Conservation (phyloP, 2,888 invertebrate species). For the Nezara viridula region DNA sequence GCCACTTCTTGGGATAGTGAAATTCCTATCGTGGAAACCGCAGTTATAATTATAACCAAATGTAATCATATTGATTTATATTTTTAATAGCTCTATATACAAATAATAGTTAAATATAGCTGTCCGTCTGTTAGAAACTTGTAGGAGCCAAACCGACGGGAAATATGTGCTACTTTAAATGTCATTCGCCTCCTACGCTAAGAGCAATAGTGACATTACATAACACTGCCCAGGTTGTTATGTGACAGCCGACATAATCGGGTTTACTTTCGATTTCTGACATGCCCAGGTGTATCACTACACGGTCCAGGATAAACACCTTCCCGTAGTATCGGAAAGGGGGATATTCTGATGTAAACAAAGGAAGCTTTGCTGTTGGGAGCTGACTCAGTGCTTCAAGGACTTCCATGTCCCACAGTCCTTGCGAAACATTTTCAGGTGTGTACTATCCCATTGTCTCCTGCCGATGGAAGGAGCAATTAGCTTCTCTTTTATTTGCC, state of each 20-base stretch:
- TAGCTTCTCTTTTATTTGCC: not conserved
- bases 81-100: not conserved
- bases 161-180: not conserved
- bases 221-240: not conserved
- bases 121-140: not conserved
- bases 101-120: not conserved
- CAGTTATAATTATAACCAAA: too few relatives aligned
- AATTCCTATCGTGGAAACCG: too few relatives aligned
- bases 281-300: not conserved
- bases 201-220: not conserved
- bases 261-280: slow-evolving; percentile 10
- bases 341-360: not conserved
- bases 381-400: slow-evolving; percentile 9
- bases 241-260: not conserved
- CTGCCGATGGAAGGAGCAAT: not conserved
- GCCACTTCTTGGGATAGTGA: too few relatives aligned
- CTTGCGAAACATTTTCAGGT: slow-evolving; percentile 14
- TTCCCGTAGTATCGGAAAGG: not conserved
- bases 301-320: not conserved
- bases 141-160: not conserved
- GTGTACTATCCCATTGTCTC: slow-evolving; percentile 2
- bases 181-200: not conserved
- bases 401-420: not conserved
- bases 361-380: not conserved
- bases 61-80: not conserved